These are phyloP conservation scores for Pao palembangensis DNA, from an alignment of 2,113 vertebrate genomes.

Conservation along the genomic window DNA sequence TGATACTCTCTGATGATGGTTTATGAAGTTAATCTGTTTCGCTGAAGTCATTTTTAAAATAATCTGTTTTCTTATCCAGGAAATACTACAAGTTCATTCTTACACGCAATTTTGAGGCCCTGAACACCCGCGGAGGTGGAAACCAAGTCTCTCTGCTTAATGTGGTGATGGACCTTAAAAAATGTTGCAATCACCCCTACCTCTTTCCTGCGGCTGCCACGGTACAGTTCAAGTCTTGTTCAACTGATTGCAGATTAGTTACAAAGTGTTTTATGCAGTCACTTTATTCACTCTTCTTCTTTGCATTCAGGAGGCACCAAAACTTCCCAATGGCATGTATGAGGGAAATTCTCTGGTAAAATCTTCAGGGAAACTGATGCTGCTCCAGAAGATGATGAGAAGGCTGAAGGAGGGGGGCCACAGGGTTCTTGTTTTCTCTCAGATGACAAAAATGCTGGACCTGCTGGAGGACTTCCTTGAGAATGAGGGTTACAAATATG, in stretches of 20 bases:
- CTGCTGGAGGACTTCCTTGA: constrained; percentile 95
- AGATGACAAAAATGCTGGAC: constrained; percentile 99
- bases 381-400: constrained; percentile 94
- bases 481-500: constrained; percentile 96
- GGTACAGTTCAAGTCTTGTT: constrained; percentile 64
- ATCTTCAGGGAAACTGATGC: constrained; percentile 88
- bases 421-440: constrained; percentile 95
- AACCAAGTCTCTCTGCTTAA: constrained; percentile 96
- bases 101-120: constrained; percentile 93
- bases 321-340: constrained; percentile 98
- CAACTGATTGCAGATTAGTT: not conserved
- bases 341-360: constrained; percentile 90
- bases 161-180: constrained; percentile 98
- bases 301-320: constrained; percentile 87
- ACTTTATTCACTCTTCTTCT: not conserved
- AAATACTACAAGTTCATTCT: constrained; percentile 98
- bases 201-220: constrained; percentile 95
- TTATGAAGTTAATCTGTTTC: not conserved
- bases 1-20: not conserved
- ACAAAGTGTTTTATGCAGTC: not conserved
- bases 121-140: constrained; percentile 93
- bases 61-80: constrained; percentile 63
- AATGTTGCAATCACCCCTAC: constrained; percentile 98
- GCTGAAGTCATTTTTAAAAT: not conserved
- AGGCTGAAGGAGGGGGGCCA: constrained; percentile 94